Evolutionary conservation across 2,888 invertebrate genomes (phyloP), one percentile per base, ranked within the genome.

Genomic region (Drosophila imparisetae): DNA sequence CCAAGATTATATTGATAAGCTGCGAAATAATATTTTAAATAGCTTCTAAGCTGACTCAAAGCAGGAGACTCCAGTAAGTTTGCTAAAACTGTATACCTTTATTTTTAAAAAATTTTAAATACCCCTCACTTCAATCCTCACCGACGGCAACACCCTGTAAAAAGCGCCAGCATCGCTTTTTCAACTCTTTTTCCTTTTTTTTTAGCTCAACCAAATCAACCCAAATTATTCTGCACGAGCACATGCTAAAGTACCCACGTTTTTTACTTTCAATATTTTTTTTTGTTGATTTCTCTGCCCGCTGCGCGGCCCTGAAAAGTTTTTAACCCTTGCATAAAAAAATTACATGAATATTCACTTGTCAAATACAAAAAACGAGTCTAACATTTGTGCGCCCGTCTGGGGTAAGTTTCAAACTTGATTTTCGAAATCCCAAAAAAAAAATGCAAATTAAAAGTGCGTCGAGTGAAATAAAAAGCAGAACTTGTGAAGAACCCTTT

Each of bases 171-270:
- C 48, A 60, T 70, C 38, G 53, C n/a, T 52, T 55, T 50, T 69
- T 71, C 72, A 72, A 84, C 76, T 75, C 73, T 73, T 79, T 77
- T 69, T 68, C 32, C 32, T 45, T 1, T 21, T 80, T 69, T 60
- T 54, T 42, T 61, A 27, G 32, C 54, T 66, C 71, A 63, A 55
- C 72, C 83, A 77, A 86, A 88, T 74, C 79, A 78, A 80, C 76
- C 80, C 70, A 90, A 90, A 88, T 90, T 88, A 90, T 90, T 88
- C 87, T 84, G 84, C 89, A 65, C 75, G 86, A 87, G 83, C 92
- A 92, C 92, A 92, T 92, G 92, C 89, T 89, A 71, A 80, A 92
- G 90, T 90, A 92, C 92, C 91, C 92, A 92, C 92, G 92, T 91
- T 92, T 90, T 91, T 91, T 92, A 72, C 40, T 8, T 52, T 48